These are phyloP conservation scores for Dorcus parallelipipedus DNA, from an alignment of 2,888 invertebrate species.

Conservation along the genomic window DNA sequence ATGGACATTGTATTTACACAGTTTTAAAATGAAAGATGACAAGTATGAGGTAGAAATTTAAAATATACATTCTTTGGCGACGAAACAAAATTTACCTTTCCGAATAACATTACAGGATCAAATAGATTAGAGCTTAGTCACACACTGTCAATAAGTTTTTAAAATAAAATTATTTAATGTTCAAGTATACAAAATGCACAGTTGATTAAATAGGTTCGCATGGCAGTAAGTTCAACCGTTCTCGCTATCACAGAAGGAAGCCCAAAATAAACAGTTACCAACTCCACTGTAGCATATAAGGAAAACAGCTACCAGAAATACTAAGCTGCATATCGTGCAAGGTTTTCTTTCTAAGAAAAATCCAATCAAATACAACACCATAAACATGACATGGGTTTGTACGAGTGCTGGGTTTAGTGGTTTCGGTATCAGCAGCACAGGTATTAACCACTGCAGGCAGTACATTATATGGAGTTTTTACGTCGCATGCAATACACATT, in stretches of 20 bases:
- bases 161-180: constrained; percentile 1
- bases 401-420: constrained; percentile 94
- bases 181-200: constrained; percentile 11
- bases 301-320: constrained; percentile 90
- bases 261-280: constrained; percentile 93
- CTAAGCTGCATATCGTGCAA: constrained; percentile 94
- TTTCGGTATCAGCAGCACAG: constrained; percentile 94
- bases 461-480: constrained; percentile 62
- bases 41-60: too few species aligned
- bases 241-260: constrained; percentile 69
- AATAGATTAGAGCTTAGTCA: too few species aligned
- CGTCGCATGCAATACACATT: background rate
- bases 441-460: constrained; percentile 96
- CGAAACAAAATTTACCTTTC: too few species aligned
- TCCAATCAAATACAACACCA: constrained; percentile 92
- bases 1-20: too few species aligned
- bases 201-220: constrained; percentile 1
- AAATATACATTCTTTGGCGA: too few species aligned
- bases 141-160: too few species aligned
- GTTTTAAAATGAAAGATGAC: too few species aligned
- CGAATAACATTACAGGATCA: too few species aligned
- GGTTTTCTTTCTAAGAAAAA: constrained; percentile 97
- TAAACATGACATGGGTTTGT: constrained; percentile 96
- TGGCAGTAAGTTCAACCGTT: constrained; percentile 40
- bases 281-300: constrained; percentile 95